Conservation (phyloP, 30 jellyfish, hydroid and myxozoan species). For the Hydra vulgaris region DNA sequence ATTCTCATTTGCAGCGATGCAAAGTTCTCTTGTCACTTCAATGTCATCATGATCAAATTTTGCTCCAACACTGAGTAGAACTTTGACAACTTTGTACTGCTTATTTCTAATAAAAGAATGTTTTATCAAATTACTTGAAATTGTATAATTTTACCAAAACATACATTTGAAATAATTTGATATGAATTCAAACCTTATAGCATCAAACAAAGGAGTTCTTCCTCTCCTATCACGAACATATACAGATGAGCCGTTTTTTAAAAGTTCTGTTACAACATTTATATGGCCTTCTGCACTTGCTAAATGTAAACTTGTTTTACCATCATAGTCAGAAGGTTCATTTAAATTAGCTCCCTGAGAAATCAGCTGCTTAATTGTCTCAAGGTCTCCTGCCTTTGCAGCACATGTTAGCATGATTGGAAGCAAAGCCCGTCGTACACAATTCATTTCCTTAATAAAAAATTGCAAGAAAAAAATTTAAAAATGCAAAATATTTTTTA, state of each 20-base stretch:
- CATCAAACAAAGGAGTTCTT: constrained; percentile 94
- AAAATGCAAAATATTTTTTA: no score
- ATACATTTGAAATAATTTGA: background rate
- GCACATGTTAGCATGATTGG: constrained; percentile 94
- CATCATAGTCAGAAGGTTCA: constrained; percentile 96
- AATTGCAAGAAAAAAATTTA: no score
- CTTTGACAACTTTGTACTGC: constrained; percentile 37
- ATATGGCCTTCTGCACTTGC: constrained; percentile 95
- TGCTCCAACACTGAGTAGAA: constrained; percentile 66
- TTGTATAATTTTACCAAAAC: background rate
- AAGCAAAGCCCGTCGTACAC: constrained; percentile 76
- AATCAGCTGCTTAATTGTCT: constrained; percentile 58
- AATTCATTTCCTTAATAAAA: constrained; percentile 70
- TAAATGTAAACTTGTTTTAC: constrained; percentile 82
- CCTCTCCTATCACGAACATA: constrained; percentile 83
- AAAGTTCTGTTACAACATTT: constrained; percentile 42
- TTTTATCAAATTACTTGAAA: background rate
- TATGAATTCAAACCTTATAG: constrained; percentile 56
- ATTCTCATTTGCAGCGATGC: constrained; percentile 81
- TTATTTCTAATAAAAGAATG: constrained; percentile 42
- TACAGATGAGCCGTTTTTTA: constrained; percentile 69
- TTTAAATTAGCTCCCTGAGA: constrained; percentile 94
- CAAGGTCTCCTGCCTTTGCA: constrained; percentile 87
- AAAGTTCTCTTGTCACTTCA: constrained; percentile 76
- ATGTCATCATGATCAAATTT: constrained; percentile 69